Evolutionary conservation across 2,888 invertebrate genomes (phyloP), one percentile per base, ranked within the genome.

Genomic region (Halictus ligatus): DNA sequence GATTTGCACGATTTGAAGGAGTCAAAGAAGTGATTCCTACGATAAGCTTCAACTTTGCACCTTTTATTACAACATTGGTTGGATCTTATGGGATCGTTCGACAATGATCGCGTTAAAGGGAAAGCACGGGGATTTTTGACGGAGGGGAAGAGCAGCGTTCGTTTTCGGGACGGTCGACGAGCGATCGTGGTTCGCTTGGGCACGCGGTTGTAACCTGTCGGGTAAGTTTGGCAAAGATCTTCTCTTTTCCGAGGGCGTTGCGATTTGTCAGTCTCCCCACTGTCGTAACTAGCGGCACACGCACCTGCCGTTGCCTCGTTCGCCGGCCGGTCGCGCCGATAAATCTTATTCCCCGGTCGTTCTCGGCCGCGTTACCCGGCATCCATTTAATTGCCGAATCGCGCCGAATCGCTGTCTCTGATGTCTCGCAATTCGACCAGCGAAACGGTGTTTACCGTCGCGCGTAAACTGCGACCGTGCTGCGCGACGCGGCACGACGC

Each of bases 261-360:
- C 92, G 91, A 93, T 92, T 92, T 91, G 92, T 92, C 91, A 88
- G 90, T 84, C 81, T 79, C 64, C 86, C 84, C 85, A 81, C 78
- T 71, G 54, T 80, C 43, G 78, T 46, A 48, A 76, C 46, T 80
- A 78, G 78, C 77, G 60, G 72, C 78, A 64, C 67, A 71, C 83
- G 74, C 88, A 82, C 88, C 84, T 88, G 88, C 82, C 85, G 85
- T 50, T 75, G 60, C 60, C 48, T 3, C 54, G 67, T 72, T 69
- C 81, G 35, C 54, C 48, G 54, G 40, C 67, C 48, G 21, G 71
- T 75, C 80, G 79, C 82, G 74, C 88, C 88, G 88, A 92, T 90
- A 89, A 92, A 92, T 92, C 90, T 91, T 88, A 81, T 89, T 86
- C 86, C 84, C 84, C 83, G 80, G 76, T 77, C 48, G 75, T 75